Evolutionary conservation across 2,888 invertebrate genomes (phyloP), one percentile per base, ranked within the genome.

Genomic region (Caenorhabditis afra): DNA sequence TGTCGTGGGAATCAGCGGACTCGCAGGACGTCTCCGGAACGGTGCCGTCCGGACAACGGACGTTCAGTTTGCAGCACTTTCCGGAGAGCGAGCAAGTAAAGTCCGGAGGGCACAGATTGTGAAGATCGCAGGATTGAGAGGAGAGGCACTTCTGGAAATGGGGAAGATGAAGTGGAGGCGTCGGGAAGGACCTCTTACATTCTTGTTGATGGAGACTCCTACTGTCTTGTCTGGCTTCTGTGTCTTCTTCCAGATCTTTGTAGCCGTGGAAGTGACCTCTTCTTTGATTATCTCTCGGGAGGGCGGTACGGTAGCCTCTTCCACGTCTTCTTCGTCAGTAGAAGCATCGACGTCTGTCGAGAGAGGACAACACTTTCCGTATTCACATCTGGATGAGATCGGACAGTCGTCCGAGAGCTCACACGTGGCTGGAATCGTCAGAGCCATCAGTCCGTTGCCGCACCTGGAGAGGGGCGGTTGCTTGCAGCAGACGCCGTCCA

Each of bases 341-440:
- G 52, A 35, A 4, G 45, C 39, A 12, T 52, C 62, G 4, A 52
- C n/a, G 16, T 74, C 64, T 0, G 58, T 47, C 1, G 41, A 61
- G 4, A 79, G 57, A 3, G 84, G 85, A 67, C 87, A 87, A 64
- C 87, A 87, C 12, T 83, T 75, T 23, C 83, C 81, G 22, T 83
- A 76, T 53, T 86, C 84, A 62, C 87, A 87, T 29, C 67, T 41
- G 0, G 81, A 84, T 3, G 84, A 71, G 2, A 85, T 76, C 1
- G 87, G 87, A 64, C 87, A 87, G n/a, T 87, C 84, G 12, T 75
- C 83, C 8, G 77, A 52, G 0, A 66, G 47, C n/a, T 62, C 37
- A 65, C 87, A 87, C 10, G 57, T 71, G 1, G 47, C 62, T 11
- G 86, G 87, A 35, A 83, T 59, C 10, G 86, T 67, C 14, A 87